These are phyloP conservation scores for Centropyge bicolor DNA, from an alignment of 2,797 vertebrate species.

Conservation along the genomic window DNA sequence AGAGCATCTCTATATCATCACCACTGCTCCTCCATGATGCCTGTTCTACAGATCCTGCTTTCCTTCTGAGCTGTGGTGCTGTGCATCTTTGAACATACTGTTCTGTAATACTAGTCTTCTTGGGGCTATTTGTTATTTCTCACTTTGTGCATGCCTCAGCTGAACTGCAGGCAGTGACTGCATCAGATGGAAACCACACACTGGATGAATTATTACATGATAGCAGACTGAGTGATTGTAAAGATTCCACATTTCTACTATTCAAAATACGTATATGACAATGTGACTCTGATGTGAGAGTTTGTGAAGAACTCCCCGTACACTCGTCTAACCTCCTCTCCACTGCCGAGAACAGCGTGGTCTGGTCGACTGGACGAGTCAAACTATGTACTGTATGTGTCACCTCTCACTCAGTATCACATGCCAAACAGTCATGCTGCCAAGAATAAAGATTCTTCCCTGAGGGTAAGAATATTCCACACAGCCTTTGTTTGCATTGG, in stretches of 20 bases:
- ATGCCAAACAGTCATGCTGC: conserved; percentile 16
- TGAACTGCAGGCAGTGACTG: not conserved
- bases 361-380: conserved; percentile 16
- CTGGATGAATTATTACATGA: not conserved
- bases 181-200: not conserved
- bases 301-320: not conserved
- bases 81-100: not conserved
- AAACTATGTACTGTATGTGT: conserved; percentile 43
- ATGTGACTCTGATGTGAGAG: not conserved
- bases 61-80: too few species aligned
- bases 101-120: not conserved
- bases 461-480: conserved; percentile 17
- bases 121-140: not conserved
- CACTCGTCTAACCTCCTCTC: not conserved
- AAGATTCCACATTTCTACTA: not conserved
- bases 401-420: conserved; percentile 43
- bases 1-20: not conserved
- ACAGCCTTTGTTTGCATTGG: conserved; percentile 34
- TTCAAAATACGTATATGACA: not conserved
- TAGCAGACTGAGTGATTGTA: not conserved
- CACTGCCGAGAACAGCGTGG: not conserved
- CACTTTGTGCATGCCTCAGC: not conserved
- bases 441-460: conserved; percentile 37
- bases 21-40: not conserved
- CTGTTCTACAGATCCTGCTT: not conserved